Evolutionary conservation across 2,113 vertebrate genomes (phyloP), one percentile per base, ranked within the genome.

Genomic region (Forbesichthys agassizii): DNA sequence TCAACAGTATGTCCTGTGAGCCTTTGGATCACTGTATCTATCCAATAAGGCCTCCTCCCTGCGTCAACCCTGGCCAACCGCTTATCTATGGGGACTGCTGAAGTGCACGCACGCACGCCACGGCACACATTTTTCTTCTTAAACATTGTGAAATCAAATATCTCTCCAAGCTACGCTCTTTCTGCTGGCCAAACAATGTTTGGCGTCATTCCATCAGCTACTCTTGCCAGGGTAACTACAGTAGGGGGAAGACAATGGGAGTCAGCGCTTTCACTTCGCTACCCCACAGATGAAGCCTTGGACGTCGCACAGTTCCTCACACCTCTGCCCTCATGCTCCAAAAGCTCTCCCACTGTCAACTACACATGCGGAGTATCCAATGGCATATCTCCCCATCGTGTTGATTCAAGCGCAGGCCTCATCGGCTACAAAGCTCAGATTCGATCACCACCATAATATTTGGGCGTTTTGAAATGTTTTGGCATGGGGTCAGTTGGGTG

Each of bases 71-170:
- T 16, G 5, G 82, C 85, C 86, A 82, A 74, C 62, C 62, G 7
- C 46, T 59, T 9, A 0, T 53, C 79, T 78, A 61, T 0, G 2
- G 66, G 80, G 84, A 84, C 42, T 46, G 1, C 71, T 88, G 69
- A 79, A 77, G 81, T 59, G 62, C 59, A 48, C 66, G 58, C 49
- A 64, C 18, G 72, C 48, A 20, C 72, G 77, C 79, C 71, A 68
- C 66, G 53, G 36, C 70, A 70, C 78, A 84, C 77, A 87, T 85
- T 87, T 78, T 85, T 89, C 82, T 79, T 69, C 79, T 81, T 69
- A 75, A 82, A 77, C 77, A 57, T 86, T 86, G 84, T 74, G 86
- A 87, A 87, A 89, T 88, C 80, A 72, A 82, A 83, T 77, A 76
- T 70, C 65, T 81, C 83, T 83, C 64, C 68, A 67, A 86, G 74